Evolutionary conservation across 2,797 vertebrate genomes (phyloP).

Genomic region (Paedocypris micromegethes): DNA sequence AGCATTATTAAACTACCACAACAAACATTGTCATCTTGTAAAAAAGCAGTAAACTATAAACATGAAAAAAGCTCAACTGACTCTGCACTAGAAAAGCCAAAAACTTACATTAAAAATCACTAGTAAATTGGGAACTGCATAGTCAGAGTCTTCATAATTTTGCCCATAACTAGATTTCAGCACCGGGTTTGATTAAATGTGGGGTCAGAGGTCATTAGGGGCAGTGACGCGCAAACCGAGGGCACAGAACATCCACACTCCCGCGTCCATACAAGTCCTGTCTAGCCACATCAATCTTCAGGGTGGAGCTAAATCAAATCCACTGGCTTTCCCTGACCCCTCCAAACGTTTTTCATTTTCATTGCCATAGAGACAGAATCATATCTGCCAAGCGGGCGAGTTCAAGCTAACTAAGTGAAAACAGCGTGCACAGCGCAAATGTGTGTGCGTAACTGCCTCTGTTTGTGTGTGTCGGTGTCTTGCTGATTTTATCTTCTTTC

Average conservation of each 20-base stretch:
- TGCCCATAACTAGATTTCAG: background rate
- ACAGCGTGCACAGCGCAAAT: slow-evolving; percentile 53
- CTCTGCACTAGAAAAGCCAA: no score
- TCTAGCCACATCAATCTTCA: slow-evolving; percentile 50
- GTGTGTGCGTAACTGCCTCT: slow-evolving; percentile 25
- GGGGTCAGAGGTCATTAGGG: slow-evolving; percentile 12
- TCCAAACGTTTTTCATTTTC: slow-evolving; percentile 90
- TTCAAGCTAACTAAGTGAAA: slow-evolving; percentile 94
- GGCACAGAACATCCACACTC: slow-evolving; percentile 40
- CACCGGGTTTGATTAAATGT: slow-evolving; percentile 3
- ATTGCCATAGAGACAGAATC: slow-evolving; percentile 93
- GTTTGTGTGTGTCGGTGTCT: slow-evolving; percentile 56
- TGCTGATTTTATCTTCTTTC: slow-evolving; percentile 97
- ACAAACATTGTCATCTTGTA: no score
- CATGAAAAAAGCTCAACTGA: no score
- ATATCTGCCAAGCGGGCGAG: slow-evolving; percentile 90
- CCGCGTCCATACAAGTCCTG: slow-evolving; percentile 19
- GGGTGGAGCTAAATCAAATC: slow-evolving; percentile 65
- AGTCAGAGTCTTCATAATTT: no score
- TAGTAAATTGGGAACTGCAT: no score
- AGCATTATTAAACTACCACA: no score
- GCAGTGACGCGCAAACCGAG: slow-evolving; percentile 43
- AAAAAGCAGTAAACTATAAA: no score
- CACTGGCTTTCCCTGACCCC: slow-evolving; percentile 88
- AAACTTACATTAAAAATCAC: no score